phyloP scores from a whole-genome alignment of 2,113 vertebrate genomes.

The Microtus ochrogaster region DNA sequence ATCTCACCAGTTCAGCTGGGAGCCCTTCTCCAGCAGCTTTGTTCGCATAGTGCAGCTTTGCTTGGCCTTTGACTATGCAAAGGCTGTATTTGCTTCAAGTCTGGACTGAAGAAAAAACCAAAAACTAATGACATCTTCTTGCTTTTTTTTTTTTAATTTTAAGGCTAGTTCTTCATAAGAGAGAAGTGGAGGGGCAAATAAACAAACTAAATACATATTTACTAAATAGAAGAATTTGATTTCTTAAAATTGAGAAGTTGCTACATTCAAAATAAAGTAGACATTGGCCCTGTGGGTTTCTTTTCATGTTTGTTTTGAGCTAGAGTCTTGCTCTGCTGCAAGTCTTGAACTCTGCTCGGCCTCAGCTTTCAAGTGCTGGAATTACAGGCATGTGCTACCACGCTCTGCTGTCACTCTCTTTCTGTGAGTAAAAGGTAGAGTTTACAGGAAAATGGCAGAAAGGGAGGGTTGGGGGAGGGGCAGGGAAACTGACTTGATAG shows the following conservation, averaged over 20 bases:
- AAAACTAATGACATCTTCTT: not conserved
- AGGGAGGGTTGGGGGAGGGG: not conserved
- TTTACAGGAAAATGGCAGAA: not conserved
- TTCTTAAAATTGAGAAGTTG: slow-evolving; percentile 42
- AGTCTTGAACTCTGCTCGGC: not conserved
- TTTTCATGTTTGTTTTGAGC: not conserved
- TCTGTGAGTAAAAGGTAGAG: not conserved
- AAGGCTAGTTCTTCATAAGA: not conserved
- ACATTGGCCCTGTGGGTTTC: not conserved
- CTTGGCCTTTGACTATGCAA: slow-evolving; percentile 59
- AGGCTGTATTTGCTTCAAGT: slow-evolving; percentile 62
- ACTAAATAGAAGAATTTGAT: not conserved
- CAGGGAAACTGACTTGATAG: not conserved
- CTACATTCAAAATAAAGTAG: slow-evolving; percentile 12
- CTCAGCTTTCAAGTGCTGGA: not conserved
- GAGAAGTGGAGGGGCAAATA: slow-evolving; percentile 20
- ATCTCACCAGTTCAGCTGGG: slow-evolving; percentile 52
- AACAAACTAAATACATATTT: slow-evolving; percentile 24
- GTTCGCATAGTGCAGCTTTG: slow-evolving; percentile 63
- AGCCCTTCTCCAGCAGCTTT: slow-evolving; percentile 60
- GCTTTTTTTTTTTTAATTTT: slow-evolving; percentile 22
- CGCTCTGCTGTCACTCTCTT: not conserved
- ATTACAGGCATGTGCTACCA: not conserved
- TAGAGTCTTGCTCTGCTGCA: not conserved
- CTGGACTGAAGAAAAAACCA: slow-evolving; percentile 32